Evolutionary conservation across 2,113 vertebrate species (phyloP).

Genomic region (Otus sunia): DNA sequence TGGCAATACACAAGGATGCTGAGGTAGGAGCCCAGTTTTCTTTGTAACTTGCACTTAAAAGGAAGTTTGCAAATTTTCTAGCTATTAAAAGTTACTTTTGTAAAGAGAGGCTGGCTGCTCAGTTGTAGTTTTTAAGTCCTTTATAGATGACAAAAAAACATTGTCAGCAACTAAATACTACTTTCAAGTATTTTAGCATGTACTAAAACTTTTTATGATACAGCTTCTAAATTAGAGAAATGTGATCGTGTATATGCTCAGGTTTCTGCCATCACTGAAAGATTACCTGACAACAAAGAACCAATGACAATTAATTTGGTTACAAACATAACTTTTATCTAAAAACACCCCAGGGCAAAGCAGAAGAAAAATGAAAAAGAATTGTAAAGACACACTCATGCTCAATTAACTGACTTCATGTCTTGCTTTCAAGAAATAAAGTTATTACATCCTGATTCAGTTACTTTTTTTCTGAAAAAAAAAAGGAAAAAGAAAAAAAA

Average conservation of each 20-base stretch:
- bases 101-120: neutral
- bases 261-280: neutral
- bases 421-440: neutral
- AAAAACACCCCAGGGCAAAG: neutral
- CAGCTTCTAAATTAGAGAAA: constrained; percentile 11
- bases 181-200: neutral
- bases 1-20: neutral
- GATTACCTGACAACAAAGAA: neutral
- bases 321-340: neutral
- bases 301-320: neutral
- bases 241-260: neutral
- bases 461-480: neutral
- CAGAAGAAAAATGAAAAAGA: neutral
- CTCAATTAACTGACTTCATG: neutral
- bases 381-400: neutral
- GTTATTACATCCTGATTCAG: neutral
- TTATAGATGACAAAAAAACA: neutral
- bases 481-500: fast-evolving
- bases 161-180: constrained; percentile 1
- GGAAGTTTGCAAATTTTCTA: neutral
- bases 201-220: constrained; percentile 5
- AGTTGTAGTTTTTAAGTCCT: neutral
- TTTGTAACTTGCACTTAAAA: neutral
- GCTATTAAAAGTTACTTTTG: neutral
- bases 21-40: neutral